These are phyloP conservation scores for Tetropium fuscum DNA, from an alignment of 2,888 invertebrate genomes.

Conservation along the genomic window DNA sequence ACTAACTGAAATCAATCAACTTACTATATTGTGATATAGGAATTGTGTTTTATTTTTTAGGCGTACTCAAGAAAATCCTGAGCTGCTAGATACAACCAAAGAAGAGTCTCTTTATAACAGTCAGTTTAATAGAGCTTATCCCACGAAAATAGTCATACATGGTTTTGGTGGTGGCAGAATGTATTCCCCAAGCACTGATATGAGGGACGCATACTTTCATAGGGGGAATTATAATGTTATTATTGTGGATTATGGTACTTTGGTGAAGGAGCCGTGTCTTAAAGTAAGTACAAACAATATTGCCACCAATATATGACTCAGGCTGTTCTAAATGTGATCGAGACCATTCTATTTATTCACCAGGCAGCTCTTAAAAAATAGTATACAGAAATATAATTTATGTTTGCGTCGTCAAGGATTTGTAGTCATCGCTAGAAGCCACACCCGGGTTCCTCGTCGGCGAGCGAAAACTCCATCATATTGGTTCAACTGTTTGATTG, in stretches of 20 bases:
- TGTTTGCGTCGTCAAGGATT: too few relatives aligned
- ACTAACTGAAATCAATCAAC: too few relatives aligned
- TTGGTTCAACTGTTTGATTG: too few relatives aligned
- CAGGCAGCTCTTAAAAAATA: too few relatives aligned
- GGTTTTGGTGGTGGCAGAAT: slow-evolving; percentile 91
- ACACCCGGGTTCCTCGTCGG: too few relatives aligned
- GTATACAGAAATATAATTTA: too few relatives aligned
- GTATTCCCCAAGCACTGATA: slow-evolving; percentile 85
- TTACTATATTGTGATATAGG: too few relatives aligned
- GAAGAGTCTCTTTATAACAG: slow-evolving; percentile 79
- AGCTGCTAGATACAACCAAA: slow-evolving; percentile 77
- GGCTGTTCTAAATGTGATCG: too few relatives aligned
- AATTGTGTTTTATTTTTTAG: slow-evolving; percentile 66
- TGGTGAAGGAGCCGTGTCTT: slow-evolving; percentile 86
- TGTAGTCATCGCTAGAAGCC: too few relatives aligned
- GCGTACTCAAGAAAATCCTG: slow-evolving; percentile 80
- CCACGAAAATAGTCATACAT: slow-evolving; percentile 90
- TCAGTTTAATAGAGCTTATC: slow-evolving; percentile 81
- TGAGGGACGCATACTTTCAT: slow-evolving; percentile 85
- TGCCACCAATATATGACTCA: background rate
- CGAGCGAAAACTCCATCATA: too few relatives aligned
- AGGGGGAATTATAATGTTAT: slow-evolving; percentile 87
- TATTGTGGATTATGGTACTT: slow-evolving; percentile 85
- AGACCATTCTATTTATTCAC: too few relatives aligned
- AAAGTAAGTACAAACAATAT: slow-evolving; percentile 62